Conservation (phyloP, 2,888 invertebrate species). For the Siphlonurus alternatus region DNA sequence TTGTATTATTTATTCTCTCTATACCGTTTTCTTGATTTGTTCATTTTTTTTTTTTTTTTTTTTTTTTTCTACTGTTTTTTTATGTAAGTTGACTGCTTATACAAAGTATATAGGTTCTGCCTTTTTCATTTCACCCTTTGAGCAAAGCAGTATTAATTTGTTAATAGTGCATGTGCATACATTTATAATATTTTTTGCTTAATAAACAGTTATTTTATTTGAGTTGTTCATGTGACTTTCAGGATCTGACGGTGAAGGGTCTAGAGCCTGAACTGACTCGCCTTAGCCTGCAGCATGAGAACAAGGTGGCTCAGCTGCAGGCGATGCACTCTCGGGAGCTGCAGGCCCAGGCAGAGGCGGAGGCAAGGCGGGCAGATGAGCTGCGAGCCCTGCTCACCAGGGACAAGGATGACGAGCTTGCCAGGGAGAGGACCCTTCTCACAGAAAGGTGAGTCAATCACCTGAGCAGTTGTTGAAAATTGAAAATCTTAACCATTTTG, state of each 20-base stretch:
- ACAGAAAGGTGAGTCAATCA: slow-evolving; percentile 34
- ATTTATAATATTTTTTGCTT: too few relatives aligned
- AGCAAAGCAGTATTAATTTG: too few relatives aligned
- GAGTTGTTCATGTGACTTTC: not conserved
- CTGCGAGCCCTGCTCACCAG: slow-evolving; percentile 40
- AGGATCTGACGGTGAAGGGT: slow-evolving; percentile 74
- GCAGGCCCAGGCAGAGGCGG: slow-evolving; percentile 40
- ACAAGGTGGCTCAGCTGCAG: slow-evolving; percentile 48
- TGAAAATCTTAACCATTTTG: too few relatives aligned
- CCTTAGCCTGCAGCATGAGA: slow-evolving; percentile 55
- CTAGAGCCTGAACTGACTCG: slow-evolving; percentile 68
- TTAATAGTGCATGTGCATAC: too few relatives aligned
- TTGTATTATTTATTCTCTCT: too few relatives aligned
- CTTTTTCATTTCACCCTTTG: too few relatives aligned
- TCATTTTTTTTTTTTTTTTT: too few relatives aligned
- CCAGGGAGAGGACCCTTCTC: slow-evolving; percentile 40
- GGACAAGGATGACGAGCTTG: slow-evolving; percentile 42
- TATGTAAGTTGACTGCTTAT: too few relatives aligned
- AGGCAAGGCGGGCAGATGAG: slow-evolving; percentile 39
- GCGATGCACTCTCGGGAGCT: slow-evolving; percentile 48
- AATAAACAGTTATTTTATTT: not conserved
- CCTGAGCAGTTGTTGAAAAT: not conserved
- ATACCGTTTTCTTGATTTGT: too few relatives aligned
- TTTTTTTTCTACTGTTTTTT: too few relatives aligned
- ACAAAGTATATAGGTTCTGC: too few relatives aligned